A percentile compares a stretch with the other conserved stretches of the same genome.
phyloP scores from a whole-genome alignment of 2,888 invertebrate species.

The Mactromeris polynyma region DNA sequence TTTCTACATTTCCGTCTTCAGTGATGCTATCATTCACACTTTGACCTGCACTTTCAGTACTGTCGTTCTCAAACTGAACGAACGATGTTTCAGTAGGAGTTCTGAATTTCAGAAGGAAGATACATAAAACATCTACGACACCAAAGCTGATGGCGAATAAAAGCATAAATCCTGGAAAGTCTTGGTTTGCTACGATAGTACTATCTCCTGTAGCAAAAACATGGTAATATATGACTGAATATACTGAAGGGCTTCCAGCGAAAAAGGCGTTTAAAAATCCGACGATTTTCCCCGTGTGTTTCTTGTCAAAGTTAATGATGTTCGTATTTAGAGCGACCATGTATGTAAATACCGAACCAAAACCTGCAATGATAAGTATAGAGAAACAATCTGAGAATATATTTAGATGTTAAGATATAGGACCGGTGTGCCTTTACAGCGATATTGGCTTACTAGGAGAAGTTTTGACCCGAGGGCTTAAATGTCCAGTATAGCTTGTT shows the following conservation, averaged over 20 bases:
- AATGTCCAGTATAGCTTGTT: no score
- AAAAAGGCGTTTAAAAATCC: conserved; percentile 75
- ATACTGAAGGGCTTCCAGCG: conserved; percentile 75
- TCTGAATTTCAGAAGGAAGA: conserved; percentile 64
- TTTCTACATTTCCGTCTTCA: conserved; percentile 6
- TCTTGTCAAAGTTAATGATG: conserved; percentile 70
- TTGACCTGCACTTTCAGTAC: neutral
- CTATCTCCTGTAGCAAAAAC: conserved; percentile 60
- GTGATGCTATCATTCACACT: neutral
- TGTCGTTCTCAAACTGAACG: conserved; percentile 22
- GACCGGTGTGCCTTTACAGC: no score
- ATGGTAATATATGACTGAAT: conserved; percentile 70
- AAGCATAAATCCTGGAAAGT: conserved; percentile 72
- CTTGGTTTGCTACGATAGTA: conserved; percentile 48
- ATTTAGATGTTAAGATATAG: no score
- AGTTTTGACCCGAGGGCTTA: no score
- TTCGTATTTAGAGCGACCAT: conserved; percentile 78
- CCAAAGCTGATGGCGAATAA: conserved; percentile 70
- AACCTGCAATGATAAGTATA: conserved; percentile 67
- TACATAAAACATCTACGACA: conserved; percentile 67
- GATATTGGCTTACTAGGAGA: no score
- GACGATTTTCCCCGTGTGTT: conserved; percentile 72
- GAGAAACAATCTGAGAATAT: no score
- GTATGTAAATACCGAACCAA: conserved; percentile 75
- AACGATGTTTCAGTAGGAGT: conserved; percentile 19